A percentile compares a stretch with the other conserved stretches of the same genome.
These are phyloP conservation scores for Leptatherina wallacei DNA, from an alignment of 2,797 vertebrate genomes.

Conservation along the genomic window DNA sequence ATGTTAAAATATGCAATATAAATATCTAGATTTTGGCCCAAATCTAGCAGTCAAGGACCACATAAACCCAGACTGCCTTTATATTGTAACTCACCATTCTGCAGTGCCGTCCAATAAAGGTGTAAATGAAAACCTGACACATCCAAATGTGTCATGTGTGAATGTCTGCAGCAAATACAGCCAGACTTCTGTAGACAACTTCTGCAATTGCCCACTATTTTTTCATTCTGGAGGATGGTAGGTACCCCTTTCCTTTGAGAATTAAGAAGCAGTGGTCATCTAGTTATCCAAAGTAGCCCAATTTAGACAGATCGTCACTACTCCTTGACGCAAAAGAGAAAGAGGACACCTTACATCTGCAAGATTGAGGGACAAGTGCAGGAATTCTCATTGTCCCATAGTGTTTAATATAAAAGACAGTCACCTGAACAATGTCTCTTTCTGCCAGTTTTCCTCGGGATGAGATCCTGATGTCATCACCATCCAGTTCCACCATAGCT, in stretches of 20 bases:
- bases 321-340: background rate
- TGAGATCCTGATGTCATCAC: conserved; percentile 93
- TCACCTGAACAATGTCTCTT: conserved; percentile 96
- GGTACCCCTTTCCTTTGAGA: background rate
- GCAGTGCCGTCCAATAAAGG: background rate
- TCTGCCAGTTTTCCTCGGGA: conserved; percentile 93
- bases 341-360: background rate
- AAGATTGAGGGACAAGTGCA: background rate
- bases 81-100: background rate
- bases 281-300: background rate
- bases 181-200: background rate
- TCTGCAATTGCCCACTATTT: background rate
- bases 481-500: conserved; percentile 98
- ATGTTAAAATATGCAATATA: conserved; percentile 1
- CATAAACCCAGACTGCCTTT: background rate
- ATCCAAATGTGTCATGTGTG: background rate
- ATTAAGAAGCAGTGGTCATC: background rate
- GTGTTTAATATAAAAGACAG: conserved; percentile 13
- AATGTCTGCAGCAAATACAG: background rate
- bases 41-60: background rate
- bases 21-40: background rate
- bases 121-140: background rate
- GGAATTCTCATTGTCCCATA: background rate
- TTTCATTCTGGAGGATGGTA: too few relatives aligned
- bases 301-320: background rate